A percentile compares a stretch with the other conserved stretches of the same genome.
Evolutionary conservation across 2,113 vertebrate species (phyloP).

Genomic region (Tyrannus savana): DNA sequence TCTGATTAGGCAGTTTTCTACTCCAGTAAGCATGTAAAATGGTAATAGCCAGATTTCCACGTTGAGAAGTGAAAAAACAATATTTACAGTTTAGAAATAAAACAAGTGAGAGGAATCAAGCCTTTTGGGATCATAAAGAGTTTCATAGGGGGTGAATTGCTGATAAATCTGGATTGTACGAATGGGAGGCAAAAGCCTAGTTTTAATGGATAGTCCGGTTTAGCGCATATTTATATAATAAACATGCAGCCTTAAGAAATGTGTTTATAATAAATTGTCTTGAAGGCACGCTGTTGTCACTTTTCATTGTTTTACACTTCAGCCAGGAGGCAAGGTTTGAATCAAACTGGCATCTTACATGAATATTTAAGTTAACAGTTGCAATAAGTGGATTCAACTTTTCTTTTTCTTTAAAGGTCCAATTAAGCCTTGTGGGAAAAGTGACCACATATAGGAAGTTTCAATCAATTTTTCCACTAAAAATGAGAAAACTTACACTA

Average conservation of each 20-base stretch:
- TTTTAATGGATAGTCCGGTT: slow-evolving; percentile 49
- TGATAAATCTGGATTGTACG: slow-evolving; percentile 54
- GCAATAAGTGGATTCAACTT: neutral
- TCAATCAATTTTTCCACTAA: neutral
- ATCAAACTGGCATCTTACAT: neutral
- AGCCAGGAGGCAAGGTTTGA: slow-evolving; percentile 13
- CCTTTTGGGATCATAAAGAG: slow-evolving; percentile 72
- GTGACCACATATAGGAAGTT: neutral
- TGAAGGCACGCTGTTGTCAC: slow-evolving; percentile 39
- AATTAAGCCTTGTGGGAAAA: neutral
- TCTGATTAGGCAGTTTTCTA: slow-evolving; percentile 84
- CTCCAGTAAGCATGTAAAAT: slow-evolving; percentile 80
- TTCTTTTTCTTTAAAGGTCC: neutral
- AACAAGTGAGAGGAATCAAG: slow-evolving; percentile 73
- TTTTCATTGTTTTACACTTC: slow-evolving; percentile 23
- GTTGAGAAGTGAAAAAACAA: slow-evolving; percentile 75
- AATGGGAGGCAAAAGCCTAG: slow-evolving; percentile 41
- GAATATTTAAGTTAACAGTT: slow-evolving; percentile 42
- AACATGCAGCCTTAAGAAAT: slow-evolving; percentile 55
- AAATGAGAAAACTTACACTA: neutral
- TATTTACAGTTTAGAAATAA: slow-evolving; percentile 83
- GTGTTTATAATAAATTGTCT: slow-evolving; percentile 66
- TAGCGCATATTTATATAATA: slow-evolving; percentile 67
- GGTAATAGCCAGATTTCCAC: slow-evolving; percentile 78
- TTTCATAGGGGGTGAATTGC: slow-evolving; percentile 67